Percentiles rank a stretch among this genome's conserved stretches.
phyloP scores from a whole-genome alignment of 2,888 invertebrate genomes.

The Tiphia femorata region DNA sequence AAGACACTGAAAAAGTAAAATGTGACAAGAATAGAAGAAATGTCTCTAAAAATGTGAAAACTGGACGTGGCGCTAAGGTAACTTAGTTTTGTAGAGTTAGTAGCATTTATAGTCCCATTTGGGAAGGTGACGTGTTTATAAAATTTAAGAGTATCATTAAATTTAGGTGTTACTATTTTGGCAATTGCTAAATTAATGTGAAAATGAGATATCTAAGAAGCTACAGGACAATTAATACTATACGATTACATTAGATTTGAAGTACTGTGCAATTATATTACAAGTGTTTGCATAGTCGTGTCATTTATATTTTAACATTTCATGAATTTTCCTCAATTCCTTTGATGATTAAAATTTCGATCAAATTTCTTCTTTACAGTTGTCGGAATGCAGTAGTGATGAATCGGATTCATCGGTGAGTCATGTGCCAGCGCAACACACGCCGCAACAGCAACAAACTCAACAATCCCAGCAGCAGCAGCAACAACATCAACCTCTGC shows the following conservation, averaged over 20 bases:
- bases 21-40: slow-evolving; percentile 54
- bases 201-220: no score
- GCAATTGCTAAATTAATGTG: no score
- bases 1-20: slow-evolving; percentile 59
- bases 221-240: no score
- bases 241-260: no score
- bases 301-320: no score
- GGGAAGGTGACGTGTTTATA: background rate
- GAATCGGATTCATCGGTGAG: slow-evolving; percentile 60
- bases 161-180: no score
- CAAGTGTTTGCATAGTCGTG: no score
- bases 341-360: background rate
- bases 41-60: slow-evolving; percentile 54
- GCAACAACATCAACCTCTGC: slow-evolving; percentile 69
- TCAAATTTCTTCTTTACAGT: no score
- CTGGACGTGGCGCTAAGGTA: slow-evolving; percentile 58
- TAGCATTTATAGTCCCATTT: background rate
- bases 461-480: slow-evolving; percentile 63
- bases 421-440: slow-evolving; percentile 36
- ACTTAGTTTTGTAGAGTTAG: slow-evolving; percentile 11
- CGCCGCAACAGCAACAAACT: slow-evolving; percentile 29
- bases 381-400: slow-evolving; percentile 60
- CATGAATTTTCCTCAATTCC: background rate
- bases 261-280: no score
- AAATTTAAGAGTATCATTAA: no score